Conservation (phyloP, 2,113 vertebrate species). For the Chelonoidis abingdonii region DNA sequence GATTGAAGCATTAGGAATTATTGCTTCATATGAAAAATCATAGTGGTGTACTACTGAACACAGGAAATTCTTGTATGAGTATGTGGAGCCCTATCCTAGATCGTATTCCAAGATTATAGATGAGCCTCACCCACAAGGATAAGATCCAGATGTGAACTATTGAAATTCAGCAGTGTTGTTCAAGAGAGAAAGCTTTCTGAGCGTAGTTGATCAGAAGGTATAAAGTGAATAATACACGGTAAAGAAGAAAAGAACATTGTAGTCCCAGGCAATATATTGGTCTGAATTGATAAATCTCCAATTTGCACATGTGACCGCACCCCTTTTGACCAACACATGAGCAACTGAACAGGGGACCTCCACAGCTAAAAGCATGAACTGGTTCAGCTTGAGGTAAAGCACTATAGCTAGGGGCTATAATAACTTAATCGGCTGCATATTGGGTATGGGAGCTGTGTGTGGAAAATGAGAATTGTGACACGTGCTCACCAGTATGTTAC, state of each 20-base stretch:
- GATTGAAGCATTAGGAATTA: too few species aligned
- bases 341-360: not conserved
- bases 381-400: not conserved
- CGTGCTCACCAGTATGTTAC: not conserved
- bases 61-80: not conserved
- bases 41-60: not conserved
- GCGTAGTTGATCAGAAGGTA: not conserved
- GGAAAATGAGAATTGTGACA: not conserved
- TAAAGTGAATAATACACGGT: not conserved
- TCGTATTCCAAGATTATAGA: not conserved
- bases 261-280: not conserved
- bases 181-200: not conserved
- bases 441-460: not conserved
- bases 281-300: not conserved
- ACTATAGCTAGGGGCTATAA: not conserved
- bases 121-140: not conserved
- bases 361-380: not conserved
- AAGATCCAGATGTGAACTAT: too few species aligned
- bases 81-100: not conserved
- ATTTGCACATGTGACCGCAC: not conserved
- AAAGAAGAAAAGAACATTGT: not conserved
- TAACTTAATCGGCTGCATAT: not conserved
- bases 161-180: not conserved
- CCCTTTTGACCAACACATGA: not conserved
- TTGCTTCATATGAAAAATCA: too few species aligned